Evolutionary conservation across 2,888 invertebrate genomes (phyloP).

Genomic region (Plebejus anna): DNA sequence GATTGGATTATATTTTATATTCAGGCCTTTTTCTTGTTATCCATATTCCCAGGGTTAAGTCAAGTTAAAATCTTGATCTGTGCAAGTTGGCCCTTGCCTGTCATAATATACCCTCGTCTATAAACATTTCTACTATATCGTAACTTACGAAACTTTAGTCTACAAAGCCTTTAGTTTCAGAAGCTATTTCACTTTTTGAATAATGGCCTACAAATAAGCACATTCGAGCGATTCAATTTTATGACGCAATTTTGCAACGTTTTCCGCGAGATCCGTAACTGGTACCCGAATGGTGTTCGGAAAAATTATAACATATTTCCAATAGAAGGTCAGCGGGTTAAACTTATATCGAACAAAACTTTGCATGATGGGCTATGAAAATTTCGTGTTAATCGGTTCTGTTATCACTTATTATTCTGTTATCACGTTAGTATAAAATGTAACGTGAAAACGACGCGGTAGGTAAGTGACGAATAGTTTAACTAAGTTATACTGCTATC

Average conservation of each 20-base stretch:
- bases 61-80: background rate
- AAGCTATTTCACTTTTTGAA: background rate
- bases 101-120: background rate
- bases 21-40: too few species aligned
- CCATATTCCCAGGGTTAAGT: too few species aligned
- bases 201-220: background rate
- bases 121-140: background rate
- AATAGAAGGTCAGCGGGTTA: background rate
- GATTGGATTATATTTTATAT: too few species aligned
- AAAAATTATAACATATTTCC: conserved; percentile 6
- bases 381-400: background rate
- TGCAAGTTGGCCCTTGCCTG: background rate
- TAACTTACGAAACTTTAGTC: background rate
- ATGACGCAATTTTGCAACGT: conserved; percentile 11
- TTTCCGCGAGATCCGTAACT: conserved; percentile 9
- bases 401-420: background rate
- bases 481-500: too few species aligned
- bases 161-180: background rate
- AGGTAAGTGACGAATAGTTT: too few species aligned
- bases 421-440: too few species aligned
- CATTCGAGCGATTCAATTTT: background rate
- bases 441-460: too few species aligned
- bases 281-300: conserved; percentile 9
- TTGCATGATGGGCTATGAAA: background rate
- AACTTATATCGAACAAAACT: background rate